Base-by-base conservation (phyloP, 2,797 vertebrate genomes). In the Paratrypauchen microcephalus region DNA sequence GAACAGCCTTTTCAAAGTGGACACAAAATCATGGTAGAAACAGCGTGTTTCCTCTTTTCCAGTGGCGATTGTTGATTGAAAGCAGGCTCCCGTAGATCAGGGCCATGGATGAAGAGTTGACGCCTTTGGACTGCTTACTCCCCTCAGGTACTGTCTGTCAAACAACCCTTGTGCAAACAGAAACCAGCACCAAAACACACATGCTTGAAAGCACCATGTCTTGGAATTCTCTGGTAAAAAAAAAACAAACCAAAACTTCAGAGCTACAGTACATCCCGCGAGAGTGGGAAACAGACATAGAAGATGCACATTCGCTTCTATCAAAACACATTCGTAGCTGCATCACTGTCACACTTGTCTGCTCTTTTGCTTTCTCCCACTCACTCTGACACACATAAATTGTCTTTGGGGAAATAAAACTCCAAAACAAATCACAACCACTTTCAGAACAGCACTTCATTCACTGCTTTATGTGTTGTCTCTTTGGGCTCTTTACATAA, bases 71-170 rank as follows among this genome's bases (percentile, higher is more conserved):
- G 39, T 66, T 73, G 77, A 73, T 63, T 83, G 74, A 85, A 81
- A 68, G 83, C 50, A 0, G 28, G 48, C 62, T 77, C 54, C 75
- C 67, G 75, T 71, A 70, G 26, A 77, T 62, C 28, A n/a, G 60
- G 18, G 68, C 70, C 79, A 94, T 93, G 92, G 87, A 87, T 77
- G 85, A 89, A 77, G 88, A 86, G 81, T 86, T 93, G 71, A 79
- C 83, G 24, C 92, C 87, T 70, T 80, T 94, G 82, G 92, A 94
- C 83, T 94, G 91, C 78, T 86, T 94, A 73, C 83, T 93, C 69
- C 88, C 91, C 50, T 87, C 88, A 88, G 92, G 94, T 94, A 88
- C 56, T 57, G 19, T 36, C 61, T 76, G 63, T 82, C 66, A 76
- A 68, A 60, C 70, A 52, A 68, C 70, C 58, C 11, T 2, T 54